Evolutionary conservation across 2,797 vertebrate species (phyloP).

Genomic region (Ispidina picta): DNA sequence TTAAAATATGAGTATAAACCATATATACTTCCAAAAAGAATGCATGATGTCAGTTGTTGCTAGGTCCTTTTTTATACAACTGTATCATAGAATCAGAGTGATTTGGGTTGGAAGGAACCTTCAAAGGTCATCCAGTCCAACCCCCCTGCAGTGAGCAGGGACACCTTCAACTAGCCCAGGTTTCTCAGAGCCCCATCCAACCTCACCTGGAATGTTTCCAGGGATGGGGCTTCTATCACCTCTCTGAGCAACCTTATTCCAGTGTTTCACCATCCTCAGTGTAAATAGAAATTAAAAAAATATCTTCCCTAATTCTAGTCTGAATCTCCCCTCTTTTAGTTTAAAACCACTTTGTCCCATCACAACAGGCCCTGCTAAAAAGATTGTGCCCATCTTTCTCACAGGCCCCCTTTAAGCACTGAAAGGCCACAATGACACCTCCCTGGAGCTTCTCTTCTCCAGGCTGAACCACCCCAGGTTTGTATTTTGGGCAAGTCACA

Average conservation of each 20-base stretch:
- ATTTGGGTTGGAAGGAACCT: background rate
- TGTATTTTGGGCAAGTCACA: background rate
- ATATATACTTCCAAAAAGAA: background rate
- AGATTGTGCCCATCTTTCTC: background rate
- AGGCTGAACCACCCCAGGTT: background rate
- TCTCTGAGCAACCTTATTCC: background rate
- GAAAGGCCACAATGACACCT: background rate
- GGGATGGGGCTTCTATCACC: background rate
- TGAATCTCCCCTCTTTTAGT: background rate
- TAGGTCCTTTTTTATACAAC: no score
- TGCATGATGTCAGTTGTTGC: no score
- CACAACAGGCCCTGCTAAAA: background rate
- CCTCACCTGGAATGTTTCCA: background rate
- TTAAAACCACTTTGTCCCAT: background rate
- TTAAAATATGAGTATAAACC: background rate
- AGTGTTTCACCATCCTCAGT: background rate
- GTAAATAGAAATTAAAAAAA: background rate
- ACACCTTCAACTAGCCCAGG: background rate
- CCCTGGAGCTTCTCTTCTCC: background rate
- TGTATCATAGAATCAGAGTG: background rate
- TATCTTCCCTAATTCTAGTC: background rate
- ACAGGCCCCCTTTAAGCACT: background rate
- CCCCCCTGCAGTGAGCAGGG: background rate
- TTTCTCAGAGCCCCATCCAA: background rate
- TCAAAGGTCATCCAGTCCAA: background rate